Evolutionary conservation across 2,888 invertebrate species (phyloP), one percentile per base, ranked within the genome.

Genomic region (Acronicta leporina): DNA sequence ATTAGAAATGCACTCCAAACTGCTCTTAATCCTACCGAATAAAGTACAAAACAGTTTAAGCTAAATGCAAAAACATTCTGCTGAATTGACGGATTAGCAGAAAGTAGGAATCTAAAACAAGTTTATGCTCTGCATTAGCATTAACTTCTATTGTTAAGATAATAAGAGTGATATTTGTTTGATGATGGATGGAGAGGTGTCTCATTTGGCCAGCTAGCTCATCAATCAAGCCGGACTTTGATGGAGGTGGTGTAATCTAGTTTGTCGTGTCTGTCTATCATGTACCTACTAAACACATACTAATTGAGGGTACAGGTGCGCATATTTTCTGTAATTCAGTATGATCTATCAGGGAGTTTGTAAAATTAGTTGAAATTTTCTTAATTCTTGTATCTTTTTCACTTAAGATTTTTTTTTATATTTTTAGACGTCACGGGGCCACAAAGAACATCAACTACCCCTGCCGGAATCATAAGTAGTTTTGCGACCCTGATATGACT

Each of bases 191-290:
- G 54, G 51, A 49, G 15, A 42, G 38, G 46, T 53, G 75, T 79
- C 82, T 88, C 84, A 87, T 89, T 87, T 87, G 85, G 77, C 80
- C 80, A 80, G 80, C 77, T 73, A 81, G 65, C 83, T 87, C 90
- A 92, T 92, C 92, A 90, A 91, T 92, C 92, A 91, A 81, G 65
- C 73, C 56, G 83, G 88, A 89, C 87, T 83, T 87, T 91, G 91
- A 91, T 88, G 90, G 88, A 89, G 87, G 90, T 81, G 84, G 79
- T 83, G 84, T 91, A 90, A 91, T 92, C 89, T 83, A 86, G 91
- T 91, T 91, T 87, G 90, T 87, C 80, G 79, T 84, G 85, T 88
- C 87, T 85, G 87, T 86, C 87, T 81, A 75, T 80, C 77, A 70
- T 70, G 77, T 80, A 79, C 83, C 80, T 81, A 80, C 78, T 81